phyloP scores from a whole-genome alignment of 2,797 vertebrate genomes.

The Cheirogaleus major region DNA sequence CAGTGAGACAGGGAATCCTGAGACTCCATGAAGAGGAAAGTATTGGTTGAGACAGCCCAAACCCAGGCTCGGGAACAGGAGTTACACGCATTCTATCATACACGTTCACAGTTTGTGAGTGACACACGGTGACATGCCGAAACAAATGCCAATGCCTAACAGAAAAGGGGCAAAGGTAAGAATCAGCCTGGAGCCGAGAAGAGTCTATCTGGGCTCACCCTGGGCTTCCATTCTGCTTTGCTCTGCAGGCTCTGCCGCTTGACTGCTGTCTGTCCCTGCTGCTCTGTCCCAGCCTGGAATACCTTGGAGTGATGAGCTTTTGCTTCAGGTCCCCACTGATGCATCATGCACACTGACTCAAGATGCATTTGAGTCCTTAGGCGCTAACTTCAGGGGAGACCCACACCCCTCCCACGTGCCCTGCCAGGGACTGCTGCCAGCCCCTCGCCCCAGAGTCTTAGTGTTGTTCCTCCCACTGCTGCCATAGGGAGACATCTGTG shows the following conservation, averaged over 20 bases:
- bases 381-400: background rate
- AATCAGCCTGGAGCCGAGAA: background rate
- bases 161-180: background rate
- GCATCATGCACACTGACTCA: background rate
- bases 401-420: fast-evolving
- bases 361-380: background rate
- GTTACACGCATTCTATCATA: background rate
- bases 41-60: no score
- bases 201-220: background rate
- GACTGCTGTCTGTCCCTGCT: background rate
- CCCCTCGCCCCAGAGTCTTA: fast-evolving
- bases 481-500: background rate
- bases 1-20: background rate
- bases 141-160: background rate
- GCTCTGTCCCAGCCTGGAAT: background rate
- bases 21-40: background rate
- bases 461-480: background rate
- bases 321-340: background rate
- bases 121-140: background rate
- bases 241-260: background rate
- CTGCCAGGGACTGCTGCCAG: fast-evolving
- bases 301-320: background rate
- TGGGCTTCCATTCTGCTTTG: background rate
- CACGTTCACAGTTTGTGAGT: no score
- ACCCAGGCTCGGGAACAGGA: background rate